Conservation (phyloP, 1,140 invertebrate species). For the Macrobrachium nipponense region DNA sequence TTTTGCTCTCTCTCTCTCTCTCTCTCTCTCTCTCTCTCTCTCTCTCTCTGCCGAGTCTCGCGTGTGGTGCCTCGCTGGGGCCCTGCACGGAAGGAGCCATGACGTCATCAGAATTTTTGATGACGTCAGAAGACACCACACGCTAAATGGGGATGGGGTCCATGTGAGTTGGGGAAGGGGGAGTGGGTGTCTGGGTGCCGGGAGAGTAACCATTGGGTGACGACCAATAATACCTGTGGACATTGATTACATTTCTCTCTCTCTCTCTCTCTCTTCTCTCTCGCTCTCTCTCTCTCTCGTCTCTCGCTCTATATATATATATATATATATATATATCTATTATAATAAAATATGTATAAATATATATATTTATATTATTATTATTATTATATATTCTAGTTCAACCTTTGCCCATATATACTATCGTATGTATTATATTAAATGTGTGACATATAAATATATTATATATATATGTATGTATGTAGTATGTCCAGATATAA, state of each 20-base stretch:
- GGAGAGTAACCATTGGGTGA: background rate
- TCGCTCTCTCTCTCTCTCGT: slow-evolving; percentile 1
- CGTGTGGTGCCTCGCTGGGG: no score
- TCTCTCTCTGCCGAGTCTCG: background rate
- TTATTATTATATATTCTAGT: no score
- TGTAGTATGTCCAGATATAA: no score
- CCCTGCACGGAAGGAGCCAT: no score
- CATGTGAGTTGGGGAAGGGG: background rate
- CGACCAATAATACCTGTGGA: background rate
- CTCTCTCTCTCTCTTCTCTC: slow-evolving; percentile 1
- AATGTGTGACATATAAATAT: slow-evolving; percentile 16
- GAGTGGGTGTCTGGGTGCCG: background rate
- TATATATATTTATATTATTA: slow-evolving; percentile 20
- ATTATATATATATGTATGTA: background rate
- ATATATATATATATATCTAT: background rate
- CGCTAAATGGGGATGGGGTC: no score
- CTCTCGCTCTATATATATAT: background rate
- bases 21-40: background rate
- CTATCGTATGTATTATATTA: slow-evolving; percentile 1
- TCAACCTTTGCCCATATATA: background rate
- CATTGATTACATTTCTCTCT: background rate
- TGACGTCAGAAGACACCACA: no score
- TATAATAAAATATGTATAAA: slow-evolving; percentile 17
- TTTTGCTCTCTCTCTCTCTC: background rate
- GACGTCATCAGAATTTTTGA: no score